phyloP scores from a whole-genome alignment of 2,113 vertebrate genomes.

The Hydrolagus affinis region DNA sequence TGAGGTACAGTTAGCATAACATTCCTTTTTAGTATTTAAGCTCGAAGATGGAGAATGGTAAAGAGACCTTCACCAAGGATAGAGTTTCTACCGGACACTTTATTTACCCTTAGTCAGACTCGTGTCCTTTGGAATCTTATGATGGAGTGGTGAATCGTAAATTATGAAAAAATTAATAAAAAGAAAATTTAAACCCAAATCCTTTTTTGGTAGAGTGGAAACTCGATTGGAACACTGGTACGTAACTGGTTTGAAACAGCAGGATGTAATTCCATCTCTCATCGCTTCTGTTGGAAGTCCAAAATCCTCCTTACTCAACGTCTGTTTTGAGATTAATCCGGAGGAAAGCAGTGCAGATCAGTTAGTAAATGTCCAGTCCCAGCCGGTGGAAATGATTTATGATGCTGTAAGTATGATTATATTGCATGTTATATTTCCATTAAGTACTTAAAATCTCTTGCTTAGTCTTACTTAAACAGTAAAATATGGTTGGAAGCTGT shows the following conservation, averaged over 20 bases:
- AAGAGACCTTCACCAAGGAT: no score
- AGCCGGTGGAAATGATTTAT: slow-evolving; percentile 90
- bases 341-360: slow-evolving; percentile 71
- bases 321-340: slow-evolving; percentile 78
- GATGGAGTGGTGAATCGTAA: not conserved
- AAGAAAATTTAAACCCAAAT: no score
- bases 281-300: slow-evolving; percentile 75
- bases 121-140: not conserved
- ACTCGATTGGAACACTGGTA: slow-evolving; percentile 82
- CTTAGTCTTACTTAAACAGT: not conserved
- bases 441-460: not conserved
- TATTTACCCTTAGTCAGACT: not conserved
- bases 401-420: slow-evolving; percentile 70
- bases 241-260: slow-evolving; percentile 77
- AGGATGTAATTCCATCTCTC: slow-evolving; percentile 70
- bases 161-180: not conserved
- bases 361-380: slow-evolving; percentile 70
- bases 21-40: not conserved
- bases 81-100: no score
- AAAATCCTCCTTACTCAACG: slow-evolving; percentile 70
- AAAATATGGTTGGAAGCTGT: not conserved
- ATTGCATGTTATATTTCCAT: not conserved
- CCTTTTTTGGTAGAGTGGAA: slow-evolving; percentile 64
- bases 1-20: not conserved
- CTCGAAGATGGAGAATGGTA: no score